Evolutionary conservation across 2,113 vertebrate species (phyloP), one percentile per base, ranked within the genome.

Genomic region (Quiscalus mexicanus): DNA sequence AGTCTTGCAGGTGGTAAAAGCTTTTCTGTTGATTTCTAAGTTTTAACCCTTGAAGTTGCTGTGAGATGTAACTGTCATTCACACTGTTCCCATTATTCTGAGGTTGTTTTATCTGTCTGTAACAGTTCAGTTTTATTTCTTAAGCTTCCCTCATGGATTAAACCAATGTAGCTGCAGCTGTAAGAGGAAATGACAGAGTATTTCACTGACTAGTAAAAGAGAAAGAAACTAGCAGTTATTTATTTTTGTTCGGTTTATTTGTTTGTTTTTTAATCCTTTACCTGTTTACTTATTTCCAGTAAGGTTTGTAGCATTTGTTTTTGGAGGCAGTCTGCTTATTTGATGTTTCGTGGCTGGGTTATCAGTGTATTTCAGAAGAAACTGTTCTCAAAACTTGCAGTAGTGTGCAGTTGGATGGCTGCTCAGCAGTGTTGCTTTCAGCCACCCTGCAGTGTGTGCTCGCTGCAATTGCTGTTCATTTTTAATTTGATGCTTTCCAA

Each of bases 21-120:
- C 39, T 68, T 89, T 87, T 44, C 68, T 84, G 31, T 31, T 53
- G n/a, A n/a, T 41, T 45, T 84, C 25, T 59, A 18, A 9, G 12
- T 50, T 94, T 96, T 91, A 93, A 81, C 64, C 27, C 52, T 84
- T 81, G 60, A 78, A 81, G 47, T 28, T 75, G 18, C 47, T 89
- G 13, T 74, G 39, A 50, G 55, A 70, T 42, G 56, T 55, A 33
- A 44, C 21, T 83, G 35, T 62, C 31, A 56, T n/a, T 88, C 17
- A 8, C 23, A 28, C 37, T 25, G 21, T 87, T 95, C 41, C 53
- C 18, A 4, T 75, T 84, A 24, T 70, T 56, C 15, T 18, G 28
- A 73, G 23, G 41, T 68, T 44, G 10, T 68, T 87, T 87, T 63
- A 28, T 53, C 15, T 49, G 53, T 23, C 21, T 35, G 17, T 63